Evolutionary conservation across 2,797 vertebrate species (phyloP), one percentile per base, ranked within the genome.

Genomic region (Clarias laeviceps): DNA sequence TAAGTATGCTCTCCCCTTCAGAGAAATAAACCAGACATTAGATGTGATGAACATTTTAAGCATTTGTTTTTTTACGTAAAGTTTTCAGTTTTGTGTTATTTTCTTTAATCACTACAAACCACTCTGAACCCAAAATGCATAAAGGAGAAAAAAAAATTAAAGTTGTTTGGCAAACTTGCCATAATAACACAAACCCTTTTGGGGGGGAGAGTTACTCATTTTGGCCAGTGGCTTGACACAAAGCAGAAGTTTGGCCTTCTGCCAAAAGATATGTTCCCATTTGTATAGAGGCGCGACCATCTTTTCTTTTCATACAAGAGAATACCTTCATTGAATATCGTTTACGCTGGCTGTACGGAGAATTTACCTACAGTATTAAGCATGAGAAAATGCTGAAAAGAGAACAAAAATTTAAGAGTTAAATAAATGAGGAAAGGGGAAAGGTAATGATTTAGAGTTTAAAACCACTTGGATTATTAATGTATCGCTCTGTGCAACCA

Each of bases 231-330:
- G 24, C 5, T 17, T 50, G 45, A 73, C 5, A 54, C 24, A 73
- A 18, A 73, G 40, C 45, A 73, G 70, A 73, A 3, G 70, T 73
- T 73, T 50, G 70, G 45, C 45, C 50, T 27, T 73, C 45, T 73
- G 45, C 70, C 70, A 50, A 73, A 40, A n/a, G 3, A 0, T 32
- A 68, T 3, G 2, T 17, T 18, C 1, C 0, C 27, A n/a, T 14
- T 6, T 22, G 68, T 40, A 22, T 34, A 70, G 18, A 69, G 68
- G 0, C 9, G n/a, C 29, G 27, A 32, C 27, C 14, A 29, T 66
- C 64, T 15, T 32, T 22, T 69, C 7, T 20, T 69, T 37, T 69
- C 32, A 69, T 22, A 22, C 9, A 7, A 5, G 34, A 37, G 69
- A 72, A 45, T 37, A 45, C 11, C 18, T 24, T 45, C 11, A n/a